Percentiles rank a stretch among this genome's conserved stretches.
These are phyloP conservation scores for Perca fluviatilis DNA, from an alignment of 2,113 vertebrate species.

Conservation along the genomic window DNA sequence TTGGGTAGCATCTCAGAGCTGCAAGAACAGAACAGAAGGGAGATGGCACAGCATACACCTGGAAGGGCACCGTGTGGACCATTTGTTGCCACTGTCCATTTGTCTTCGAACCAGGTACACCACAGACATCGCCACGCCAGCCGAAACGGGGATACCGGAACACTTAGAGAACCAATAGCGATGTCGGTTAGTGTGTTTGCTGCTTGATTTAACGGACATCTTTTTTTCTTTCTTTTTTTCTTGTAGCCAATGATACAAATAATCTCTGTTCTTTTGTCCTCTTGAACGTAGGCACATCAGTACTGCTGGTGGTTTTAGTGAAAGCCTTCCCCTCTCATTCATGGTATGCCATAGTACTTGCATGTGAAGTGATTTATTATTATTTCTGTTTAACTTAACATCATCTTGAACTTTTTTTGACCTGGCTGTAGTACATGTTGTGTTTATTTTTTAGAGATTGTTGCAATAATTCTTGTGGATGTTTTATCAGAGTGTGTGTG, in stretches of 20 bases:
- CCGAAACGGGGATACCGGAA: conserved; percentile 64
- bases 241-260: conserved; percentile 71
- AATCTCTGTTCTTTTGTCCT: conserved; percentile 50
- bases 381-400: conserved; percentile 56
- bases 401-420: conserved; percentile 72
- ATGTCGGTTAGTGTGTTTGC: conserved; percentile 73
- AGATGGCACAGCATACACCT: conserved; percentile 73
- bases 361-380: conserved; percentile 78
- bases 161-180: conserved; percentile 73
- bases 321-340: conserved; percentile 64
- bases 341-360: conserved; percentile 78
- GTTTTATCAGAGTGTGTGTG: conserved; percentile 73
- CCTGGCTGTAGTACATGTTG: conserved; percentile 77
- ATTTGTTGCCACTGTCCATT: conserved; percentile 71
- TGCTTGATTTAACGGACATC: conserved; percentile 68
- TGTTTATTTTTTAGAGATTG: conserved; percentile 83
- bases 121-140: conserved; percentile 66
- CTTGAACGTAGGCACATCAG: conserved; percentile 67
- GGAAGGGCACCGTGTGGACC: conserved; percentile 71
- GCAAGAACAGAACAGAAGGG: conserved; percentile 52
- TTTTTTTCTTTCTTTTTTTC: conserved; percentile 39
- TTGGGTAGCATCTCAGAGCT: conserved; percentile 23
- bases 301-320: conserved; percentile 70
- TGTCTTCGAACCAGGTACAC: conserved; percentile 77
- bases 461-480: conserved; percentile 84